Conservation (phyloP, 2,888 invertebrate genomes). For the Nycteola revayana region DNA sequence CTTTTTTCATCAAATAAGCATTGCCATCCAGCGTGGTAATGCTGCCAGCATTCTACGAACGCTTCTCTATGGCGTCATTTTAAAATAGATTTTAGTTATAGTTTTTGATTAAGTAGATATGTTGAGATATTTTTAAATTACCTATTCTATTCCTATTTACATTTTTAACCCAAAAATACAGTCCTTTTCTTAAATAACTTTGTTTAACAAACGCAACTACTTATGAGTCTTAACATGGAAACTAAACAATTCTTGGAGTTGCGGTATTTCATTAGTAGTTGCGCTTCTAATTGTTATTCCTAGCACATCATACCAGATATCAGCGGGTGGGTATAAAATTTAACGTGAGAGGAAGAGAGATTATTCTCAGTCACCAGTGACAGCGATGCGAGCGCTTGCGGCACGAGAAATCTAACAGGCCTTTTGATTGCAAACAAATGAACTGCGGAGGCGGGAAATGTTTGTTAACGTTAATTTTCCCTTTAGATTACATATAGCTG, state of each 20-base stretch:
- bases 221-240: conserved; percentile 44
- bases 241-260: conserved; percentile 47
- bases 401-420: background rate
- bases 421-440: conserved; percentile 26
- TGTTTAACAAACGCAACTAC: conserved; percentile 30
- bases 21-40: too few species aligned
- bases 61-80: too few species aligned
- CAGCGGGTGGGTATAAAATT: conserved; percentile 64
- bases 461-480: conserved; percentile 24
- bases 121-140: too few species aligned
- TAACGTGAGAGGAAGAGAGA: conserved; percentile 43
- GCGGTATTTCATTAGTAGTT: conserved; percentile 61
- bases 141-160: too few species aligned
- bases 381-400: conserved; percentile 28
- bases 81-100: too few species aligned
- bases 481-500: conserved; percentile 6
- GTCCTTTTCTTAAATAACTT: background rate
- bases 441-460: conserved; percentile 20
- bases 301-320: conserved; percentile 55
- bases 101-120: too few species aligned
- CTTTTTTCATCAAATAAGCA: too few species aligned
- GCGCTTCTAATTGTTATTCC: conserved; percentile 65
- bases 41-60: too few species aligned
- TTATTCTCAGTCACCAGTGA: conserved; percentile 28
- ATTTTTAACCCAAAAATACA: too few species aligned